Percentiles rank a stretch among this genome's conserved stretches.
Conservation (phyloP, 2,797 vertebrate species). For the Parambassis ranga region DNA sequence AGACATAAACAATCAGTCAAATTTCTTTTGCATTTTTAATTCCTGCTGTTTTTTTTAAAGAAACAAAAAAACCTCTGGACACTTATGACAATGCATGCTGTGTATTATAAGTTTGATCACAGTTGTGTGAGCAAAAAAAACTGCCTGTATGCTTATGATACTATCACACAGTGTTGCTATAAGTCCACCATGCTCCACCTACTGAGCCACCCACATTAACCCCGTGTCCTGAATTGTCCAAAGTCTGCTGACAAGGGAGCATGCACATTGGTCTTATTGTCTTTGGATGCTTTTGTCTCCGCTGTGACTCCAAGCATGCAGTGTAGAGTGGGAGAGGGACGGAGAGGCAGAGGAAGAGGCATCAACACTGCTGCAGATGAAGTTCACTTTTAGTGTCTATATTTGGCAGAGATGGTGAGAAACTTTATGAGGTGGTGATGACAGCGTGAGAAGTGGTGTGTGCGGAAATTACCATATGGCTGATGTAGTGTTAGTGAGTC, state of each 20-base stretch:
- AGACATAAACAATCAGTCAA: no score
- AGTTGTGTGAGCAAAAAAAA: neutral
- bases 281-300: constrained; percentile 9
- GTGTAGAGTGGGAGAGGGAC: constrained; percentile 35
- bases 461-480: constrained; percentile 7
- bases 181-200: no score
- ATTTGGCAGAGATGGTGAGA: neutral
- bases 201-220: neutral
- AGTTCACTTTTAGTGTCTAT: neutral
- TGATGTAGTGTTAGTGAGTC: neutral
- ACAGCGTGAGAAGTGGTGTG: neutral
- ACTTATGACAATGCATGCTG: no score
- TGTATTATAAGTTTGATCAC: no score
- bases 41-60: no score
- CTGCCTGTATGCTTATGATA: neutral
- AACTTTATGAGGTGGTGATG: neutral
- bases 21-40: neutral
- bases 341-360: no score
- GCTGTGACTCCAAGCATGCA: constrained; percentile 32
- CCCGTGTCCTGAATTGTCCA: constrained; percentile 46
- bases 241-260: neutral
- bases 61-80: neutral
- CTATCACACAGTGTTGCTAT: neutral
- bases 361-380: neutral
- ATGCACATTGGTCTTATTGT: constrained; percentile 62